Evolutionary conservation across 1,140 invertebrate genomes (phyloP).

Genomic region (Pseudomyrmex concolor): DNA sequence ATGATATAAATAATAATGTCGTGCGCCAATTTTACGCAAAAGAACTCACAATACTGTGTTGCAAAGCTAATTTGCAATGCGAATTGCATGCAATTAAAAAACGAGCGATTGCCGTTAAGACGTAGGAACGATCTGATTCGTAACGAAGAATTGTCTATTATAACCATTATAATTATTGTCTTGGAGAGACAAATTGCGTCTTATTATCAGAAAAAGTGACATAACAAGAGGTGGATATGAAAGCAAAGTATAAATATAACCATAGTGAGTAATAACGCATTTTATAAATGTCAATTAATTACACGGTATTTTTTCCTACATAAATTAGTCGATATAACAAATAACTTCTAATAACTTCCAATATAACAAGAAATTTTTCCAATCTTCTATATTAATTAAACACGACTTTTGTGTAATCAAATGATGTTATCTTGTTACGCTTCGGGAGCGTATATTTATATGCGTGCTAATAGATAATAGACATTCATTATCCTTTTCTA

Average conservation of each 20-base stretch:
- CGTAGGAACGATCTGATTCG: slow-evolving; percentile 7
- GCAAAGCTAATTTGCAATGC: slow-evolving; percentile 42
- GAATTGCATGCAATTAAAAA: slow-evolving; percentile 54
- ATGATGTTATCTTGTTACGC: no score
- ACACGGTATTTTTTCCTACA: no score
- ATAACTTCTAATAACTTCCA: no score
- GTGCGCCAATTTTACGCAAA: slow-evolving; percentile 17
- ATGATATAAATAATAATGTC: not conserved
- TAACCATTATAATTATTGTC: not conserved
- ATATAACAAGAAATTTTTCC: no score
- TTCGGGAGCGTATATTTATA: not conserved
- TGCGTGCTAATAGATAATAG: not conserved
- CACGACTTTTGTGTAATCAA: no score
- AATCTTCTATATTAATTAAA: no score
- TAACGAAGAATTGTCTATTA: not conserved
- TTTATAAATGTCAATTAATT: no score
- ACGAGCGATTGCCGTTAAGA: slow-evolving; percentile 17
- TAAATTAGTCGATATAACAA: no score
- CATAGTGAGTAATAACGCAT: no score
- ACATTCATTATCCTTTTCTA: slow-evolving; percentile 18
- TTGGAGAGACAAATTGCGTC: not conserved
- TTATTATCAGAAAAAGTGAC: slow-evolving; percentile 11
- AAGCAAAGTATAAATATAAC: not conserved
- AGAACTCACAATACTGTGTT: slow-evolving; percentile 38
- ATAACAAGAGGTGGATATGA: slow-evolving; percentile 1